These are phyloP conservation scores for Limnephilus auricula DNA, from an alignment of 2,888 invertebrate genomes.

Conservation along the genomic window DNA sequence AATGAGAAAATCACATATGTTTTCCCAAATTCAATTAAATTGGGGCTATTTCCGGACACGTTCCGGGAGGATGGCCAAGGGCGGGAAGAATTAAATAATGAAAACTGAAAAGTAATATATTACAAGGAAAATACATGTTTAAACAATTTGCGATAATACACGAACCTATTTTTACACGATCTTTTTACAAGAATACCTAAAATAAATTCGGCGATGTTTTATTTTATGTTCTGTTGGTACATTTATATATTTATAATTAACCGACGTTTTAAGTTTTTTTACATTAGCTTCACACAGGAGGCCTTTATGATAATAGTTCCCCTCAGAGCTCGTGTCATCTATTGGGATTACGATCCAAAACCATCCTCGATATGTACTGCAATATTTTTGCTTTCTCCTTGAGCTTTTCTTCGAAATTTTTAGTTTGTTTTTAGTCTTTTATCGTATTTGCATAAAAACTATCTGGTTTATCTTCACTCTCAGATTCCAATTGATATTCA, in stretches of 20 bases:
- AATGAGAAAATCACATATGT: conserved; percentile 20
- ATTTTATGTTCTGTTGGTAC: too few species aligned
- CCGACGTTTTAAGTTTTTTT: not conserved
- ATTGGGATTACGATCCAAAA: too few species aligned
- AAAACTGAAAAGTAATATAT: not conserved
- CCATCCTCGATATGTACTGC: too few species aligned
- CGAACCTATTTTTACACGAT: not conserved
- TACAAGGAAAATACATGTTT: not conserved
- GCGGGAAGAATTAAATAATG: conserved; percentile 7
- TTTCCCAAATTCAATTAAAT: conserved; percentile 22
- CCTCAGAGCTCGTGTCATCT: too few species aligned
- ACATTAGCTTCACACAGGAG: too few species aligned
- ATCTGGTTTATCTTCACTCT: not conserved
- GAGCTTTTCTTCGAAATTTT: not conserved
- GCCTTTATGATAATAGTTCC: too few species aligned
- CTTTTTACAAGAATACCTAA: not conserved
- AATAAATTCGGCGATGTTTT: too few species aligned
- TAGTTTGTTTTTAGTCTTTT: not conserved
- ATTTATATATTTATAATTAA: too few species aligned
- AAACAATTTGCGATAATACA: not conserved
- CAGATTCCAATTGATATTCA: not conserved
- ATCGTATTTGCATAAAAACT: not conserved
- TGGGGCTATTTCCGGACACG: conserved; percentile 4
- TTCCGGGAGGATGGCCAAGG: not conserved
- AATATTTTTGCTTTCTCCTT: not conserved